These are phyloP conservation scores for Arbacia lixula DNA, from an alignment of 53 echinoderm and acorn worm genomes.

Conservation along the genomic window DNA sequence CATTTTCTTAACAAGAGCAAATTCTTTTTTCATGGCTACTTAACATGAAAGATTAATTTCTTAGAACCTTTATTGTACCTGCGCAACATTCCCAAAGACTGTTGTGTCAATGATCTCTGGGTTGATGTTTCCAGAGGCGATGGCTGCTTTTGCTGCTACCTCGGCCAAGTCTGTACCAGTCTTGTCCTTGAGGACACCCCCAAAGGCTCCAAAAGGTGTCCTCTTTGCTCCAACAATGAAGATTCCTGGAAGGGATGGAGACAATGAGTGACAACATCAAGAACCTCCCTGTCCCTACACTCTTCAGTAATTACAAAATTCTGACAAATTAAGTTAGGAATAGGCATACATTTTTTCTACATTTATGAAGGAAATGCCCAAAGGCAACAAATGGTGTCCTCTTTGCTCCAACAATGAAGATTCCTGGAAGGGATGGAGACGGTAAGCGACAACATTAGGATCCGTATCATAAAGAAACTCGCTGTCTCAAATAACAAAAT, in stretches of 20 bases:
- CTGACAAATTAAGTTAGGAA: too few relatives aligned
- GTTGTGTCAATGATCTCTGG: conserved; percentile 88
- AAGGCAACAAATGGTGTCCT: conserved; percentile 95
- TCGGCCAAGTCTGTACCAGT: conserved; percentile 87
- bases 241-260: conserved; percentile 65
- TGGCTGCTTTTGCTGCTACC: conserved; percentile 87
- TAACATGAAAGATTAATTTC: too few relatives aligned
- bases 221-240: conserved; percentile 97
- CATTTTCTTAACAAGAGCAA: too few relatives aligned
- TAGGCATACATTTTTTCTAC: too few relatives aligned
- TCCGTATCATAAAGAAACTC: too few relatives aligned
- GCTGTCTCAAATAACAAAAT: too few relatives aligned
- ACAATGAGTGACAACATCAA: too few relatives aligned
- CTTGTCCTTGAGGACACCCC: conserved; percentile 80
- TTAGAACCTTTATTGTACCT: too few relatives aligned
- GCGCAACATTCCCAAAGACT: conserved; percentile 89
- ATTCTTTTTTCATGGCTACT: too few relatives aligned
- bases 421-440: conserved; percentile 61
- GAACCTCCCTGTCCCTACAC: too few relatives aligned
- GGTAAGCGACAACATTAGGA: too few relatives aligned
- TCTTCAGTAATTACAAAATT: too few relatives aligned
- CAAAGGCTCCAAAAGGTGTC: conserved; percentile 95
- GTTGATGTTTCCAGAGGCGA: conserved; percentile 77
- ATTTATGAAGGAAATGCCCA: conserved; percentile 82
- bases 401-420: conserved; percentile 96